Percentiles rank a stretch among this genome's conserved stretches.
phyloP scores from a whole-genome alignment of 2,888 invertebrate genomes.

The Mimumesa dahlbomi region DNA sequence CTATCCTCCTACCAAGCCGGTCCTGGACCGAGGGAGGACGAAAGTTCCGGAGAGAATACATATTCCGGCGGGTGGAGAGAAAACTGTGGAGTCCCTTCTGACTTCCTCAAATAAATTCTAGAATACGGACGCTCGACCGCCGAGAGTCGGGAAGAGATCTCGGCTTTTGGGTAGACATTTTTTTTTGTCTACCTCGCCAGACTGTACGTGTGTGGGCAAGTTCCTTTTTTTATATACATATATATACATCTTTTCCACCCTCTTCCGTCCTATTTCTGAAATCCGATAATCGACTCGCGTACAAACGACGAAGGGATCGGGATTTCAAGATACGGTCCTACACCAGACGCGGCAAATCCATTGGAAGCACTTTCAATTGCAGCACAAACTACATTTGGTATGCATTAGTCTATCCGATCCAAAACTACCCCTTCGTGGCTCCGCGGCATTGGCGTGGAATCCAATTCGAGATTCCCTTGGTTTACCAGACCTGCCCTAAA shows the following conservation, averaged over 20 bases:
- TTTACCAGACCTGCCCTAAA: slow-evolving; percentile 22
- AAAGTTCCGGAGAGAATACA: slow-evolving; percentile 16
- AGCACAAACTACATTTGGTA: slow-evolving; percentile 70
- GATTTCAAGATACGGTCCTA: slow-evolving; percentile 20
- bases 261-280: slow-evolving; percentile 27
- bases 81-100: slow-evolving; percentile 7
- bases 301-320: slow-evolving; percentile 11
- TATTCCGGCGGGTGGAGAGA: slow-evolving; percentile 4
- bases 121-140: slow-evolving; percentile 23
- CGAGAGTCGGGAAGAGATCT: slow-evolving; percentile 23
- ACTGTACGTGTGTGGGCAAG: too few species aligned
- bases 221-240: too few species aligned
- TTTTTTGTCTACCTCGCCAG: slow-evolving; percentile 35
- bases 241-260: slow-evolving; percentile 9
- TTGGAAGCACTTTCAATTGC: slow-evolving; percentile 69
- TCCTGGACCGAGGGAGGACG: slow-evolving; percentile 1
- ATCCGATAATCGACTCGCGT: slow-evolving; percentile 67
- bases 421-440: slow-evolving; percentile 20
- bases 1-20: slow-evolving; percentile 24
- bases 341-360: slow-evolving; percentile 34
- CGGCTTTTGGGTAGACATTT: slow-evolving; percentile 41
- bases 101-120: slow-evolving; percentile 50
- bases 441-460: slow-evolving; percentile 1
- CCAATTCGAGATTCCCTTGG: slow-evolving; percentile 18
- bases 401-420: slow-evolving; percentile 68